Percentiles rank a stretch among this genome's conserved stretches.
phyloP scores from a whole-genome alignment of 2,113 vertebrate species.

The Narcine bancroftii region DNA sequence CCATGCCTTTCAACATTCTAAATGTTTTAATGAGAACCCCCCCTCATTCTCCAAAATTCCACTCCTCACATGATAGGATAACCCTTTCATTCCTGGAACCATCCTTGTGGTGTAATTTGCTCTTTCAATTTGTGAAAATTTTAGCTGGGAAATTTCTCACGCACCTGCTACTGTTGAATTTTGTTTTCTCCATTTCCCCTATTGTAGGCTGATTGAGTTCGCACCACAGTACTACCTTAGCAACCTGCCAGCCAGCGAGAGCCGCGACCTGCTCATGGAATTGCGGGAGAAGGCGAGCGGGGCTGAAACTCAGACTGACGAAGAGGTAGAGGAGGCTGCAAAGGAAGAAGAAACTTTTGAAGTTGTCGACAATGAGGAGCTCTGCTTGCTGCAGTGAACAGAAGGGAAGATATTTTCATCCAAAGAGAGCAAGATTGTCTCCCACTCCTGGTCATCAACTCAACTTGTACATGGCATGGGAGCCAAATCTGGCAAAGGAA shows the following conservation, averaged over 20 bases:
- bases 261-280: constrained; percentile 76
- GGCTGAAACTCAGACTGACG: neutral
- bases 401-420: too few relatives aligned
- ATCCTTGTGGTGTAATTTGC: too few relatives aligned
- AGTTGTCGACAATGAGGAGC: constrained; percentile 38
- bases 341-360: neutral
- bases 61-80: too few relatives aligned
- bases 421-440: too few relatives aligned
- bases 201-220: constrained; percentile 75
- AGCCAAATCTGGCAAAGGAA: neutral
- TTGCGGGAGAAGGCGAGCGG: constrained; percentile 60
- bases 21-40: too few relatives aligned
- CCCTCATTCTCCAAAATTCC: too few relatives aligned
- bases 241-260: constrained; percentile 82
- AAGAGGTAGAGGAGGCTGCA: neutral
- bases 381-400: constrained; percentile 21
- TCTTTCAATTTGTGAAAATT: too few relatives aligned
- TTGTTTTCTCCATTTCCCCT: neutral
- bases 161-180: neutral
- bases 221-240: constrained; percentile 85
- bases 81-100: too few relatives aligned
- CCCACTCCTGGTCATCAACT: neutral
- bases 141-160: fast-evolving
- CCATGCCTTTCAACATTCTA: too few relatives aligned
- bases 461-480: neutral